A percentile compares a stretch with the other conserved stretches of the same genome.
These are phyloP conservation scores for Hydraecia micacea DNA, from an alignment of 2,888 invertebrate species.

Conservation along the genomic window DNA sequence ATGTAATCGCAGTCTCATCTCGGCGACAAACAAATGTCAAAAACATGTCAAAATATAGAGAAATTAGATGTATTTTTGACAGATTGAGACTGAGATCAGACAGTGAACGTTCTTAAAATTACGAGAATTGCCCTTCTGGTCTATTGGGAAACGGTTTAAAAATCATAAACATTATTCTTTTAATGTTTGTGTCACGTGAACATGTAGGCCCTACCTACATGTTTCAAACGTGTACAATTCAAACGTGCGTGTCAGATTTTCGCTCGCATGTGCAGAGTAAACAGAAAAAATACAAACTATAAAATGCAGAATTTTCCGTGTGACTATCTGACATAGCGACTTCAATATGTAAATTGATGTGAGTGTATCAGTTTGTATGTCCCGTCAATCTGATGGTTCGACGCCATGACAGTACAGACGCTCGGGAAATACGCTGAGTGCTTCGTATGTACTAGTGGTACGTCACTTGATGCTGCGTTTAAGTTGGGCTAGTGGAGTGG, in stretches of 20 bases:
- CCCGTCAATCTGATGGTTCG: conserved; percentile 60
- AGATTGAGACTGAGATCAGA: too few species aligned
- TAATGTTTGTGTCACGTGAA: background rate
- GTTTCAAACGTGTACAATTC: background rate
- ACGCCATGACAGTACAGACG: conserved; percentile 53
- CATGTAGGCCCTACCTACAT: background rate
- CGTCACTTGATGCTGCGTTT: conserved; percentile 48
- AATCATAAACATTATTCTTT: background rate
- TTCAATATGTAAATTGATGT: conserved; percentile 61
- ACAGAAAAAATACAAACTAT: conserved; percentile 7
- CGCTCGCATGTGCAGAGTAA: background rate
- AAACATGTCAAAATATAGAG: too few species aligned
- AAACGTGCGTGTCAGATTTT: background rate
- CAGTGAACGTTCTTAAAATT: too few species aligned
- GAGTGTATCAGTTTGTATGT: conserved; percentile 56
- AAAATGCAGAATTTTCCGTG: conserved; percentile 21
- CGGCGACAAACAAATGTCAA: too few species aligned
- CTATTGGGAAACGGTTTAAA: background rate
- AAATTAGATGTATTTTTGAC: too few species aligned
- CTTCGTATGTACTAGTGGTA: conserved; percentile 30
- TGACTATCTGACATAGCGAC: conserved; percentile 28
- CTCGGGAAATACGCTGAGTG: conserved; percentile 60
- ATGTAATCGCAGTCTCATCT: too few species aligned
- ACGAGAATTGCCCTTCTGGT: too few species aligned
- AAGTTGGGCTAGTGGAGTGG: background rate